A percentile compares a stretch with the other conserved stretches of the same genome.
Conservation (phyloP, 2,888 invertebrate species). For the Entomobrya multifasciata region DNA sequence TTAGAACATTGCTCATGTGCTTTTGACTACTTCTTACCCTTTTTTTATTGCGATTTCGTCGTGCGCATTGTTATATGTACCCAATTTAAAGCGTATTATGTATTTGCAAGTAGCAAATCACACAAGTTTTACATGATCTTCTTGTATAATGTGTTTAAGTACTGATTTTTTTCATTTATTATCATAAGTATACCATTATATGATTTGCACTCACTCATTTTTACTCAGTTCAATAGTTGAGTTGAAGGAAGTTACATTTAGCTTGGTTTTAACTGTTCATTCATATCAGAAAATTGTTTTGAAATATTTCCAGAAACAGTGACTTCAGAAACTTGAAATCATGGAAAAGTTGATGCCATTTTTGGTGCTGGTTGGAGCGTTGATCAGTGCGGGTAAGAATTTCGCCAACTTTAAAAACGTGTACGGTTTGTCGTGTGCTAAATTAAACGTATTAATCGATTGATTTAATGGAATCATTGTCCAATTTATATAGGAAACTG, state of each 20-base stretch:
- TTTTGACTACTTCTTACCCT: no score
- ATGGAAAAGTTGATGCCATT: slow-evolving; percentile 2
- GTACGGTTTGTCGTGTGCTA: no score
- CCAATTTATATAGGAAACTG: slow-evolving; percentile 27
- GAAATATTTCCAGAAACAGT: background rate
- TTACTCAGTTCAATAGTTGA: background rate
- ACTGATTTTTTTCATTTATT: background rate
- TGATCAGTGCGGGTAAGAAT: slow-evolving; percentile 1
- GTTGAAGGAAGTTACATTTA: background rate
- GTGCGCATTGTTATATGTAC: no score
- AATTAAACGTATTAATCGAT: no score
- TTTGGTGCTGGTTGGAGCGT: background rate
- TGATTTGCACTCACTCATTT: background rate
- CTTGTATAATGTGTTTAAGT: no score
- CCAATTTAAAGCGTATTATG: no score
- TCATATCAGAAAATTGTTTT: background rate
- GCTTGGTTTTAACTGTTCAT: background rate
- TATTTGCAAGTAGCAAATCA: no score
- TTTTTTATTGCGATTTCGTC: no score
- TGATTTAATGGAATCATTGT: no score
- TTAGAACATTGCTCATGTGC: no score
- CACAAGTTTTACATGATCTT: no score
- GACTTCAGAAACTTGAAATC: background rate
- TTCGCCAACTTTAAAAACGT: no score
- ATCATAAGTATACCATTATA: background rate